A percentile compares a stretch with the other conserved stretches of the same genome.
Conservation (phyloP, 2,113 vertebrate species). For the Oryzias curvinotus region DNA sequence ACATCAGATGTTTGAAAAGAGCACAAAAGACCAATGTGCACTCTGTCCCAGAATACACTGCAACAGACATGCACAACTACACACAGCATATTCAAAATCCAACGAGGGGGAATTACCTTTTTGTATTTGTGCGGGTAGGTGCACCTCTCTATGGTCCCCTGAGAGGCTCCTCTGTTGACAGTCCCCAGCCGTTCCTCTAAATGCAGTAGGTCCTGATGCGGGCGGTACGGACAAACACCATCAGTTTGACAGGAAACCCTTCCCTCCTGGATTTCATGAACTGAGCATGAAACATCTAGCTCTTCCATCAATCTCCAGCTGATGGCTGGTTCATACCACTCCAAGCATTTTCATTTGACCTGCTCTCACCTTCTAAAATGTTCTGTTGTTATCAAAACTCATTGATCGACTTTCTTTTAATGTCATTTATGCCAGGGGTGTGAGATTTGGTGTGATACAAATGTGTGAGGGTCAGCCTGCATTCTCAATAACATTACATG, state of each 20-base stretch:
- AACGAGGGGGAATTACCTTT: slow-evolving; percentile 81
- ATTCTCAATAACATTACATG: too few species aligned
- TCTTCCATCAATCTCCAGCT: too few species aligned
- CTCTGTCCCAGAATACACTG: slow-evolving; percentile 71
- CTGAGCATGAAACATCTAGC: too few species aligned
- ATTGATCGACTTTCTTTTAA: too few species aligned
- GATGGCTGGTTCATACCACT: too few species aligned
- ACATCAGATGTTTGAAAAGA: slow-evolving; percentile 63
- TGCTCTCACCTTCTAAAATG: too few species aligned
- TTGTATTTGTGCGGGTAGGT: slow-evolving; percentile 99
- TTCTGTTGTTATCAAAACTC: too few species aligned
- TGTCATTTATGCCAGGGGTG: too few species aligned
- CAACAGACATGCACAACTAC: slow-evolving; percentile 57
- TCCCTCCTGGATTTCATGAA: background rate
- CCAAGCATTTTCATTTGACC: too few species aligned
- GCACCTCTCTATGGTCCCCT: slow-evolving; percentile 99
- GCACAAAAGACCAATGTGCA: slow-evolving; percentile 67
- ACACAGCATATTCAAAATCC: slow-evolving; percentile 24
- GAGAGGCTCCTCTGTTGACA: slow-evolving; percentile 97
- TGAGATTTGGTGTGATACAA: too few species aligned
- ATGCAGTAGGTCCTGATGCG: slow-evolving; percentile 91
- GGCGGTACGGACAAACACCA: background rate
- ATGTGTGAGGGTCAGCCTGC: too few species aligned
- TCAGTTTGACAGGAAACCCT: slow-evolving; percentile 5
- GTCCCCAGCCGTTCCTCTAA: slow-evolving; percentile 97